Base-by-base conservation (phyloP, 2,113 vertebrate genomes). In the Hippotragus niger region DNA sequence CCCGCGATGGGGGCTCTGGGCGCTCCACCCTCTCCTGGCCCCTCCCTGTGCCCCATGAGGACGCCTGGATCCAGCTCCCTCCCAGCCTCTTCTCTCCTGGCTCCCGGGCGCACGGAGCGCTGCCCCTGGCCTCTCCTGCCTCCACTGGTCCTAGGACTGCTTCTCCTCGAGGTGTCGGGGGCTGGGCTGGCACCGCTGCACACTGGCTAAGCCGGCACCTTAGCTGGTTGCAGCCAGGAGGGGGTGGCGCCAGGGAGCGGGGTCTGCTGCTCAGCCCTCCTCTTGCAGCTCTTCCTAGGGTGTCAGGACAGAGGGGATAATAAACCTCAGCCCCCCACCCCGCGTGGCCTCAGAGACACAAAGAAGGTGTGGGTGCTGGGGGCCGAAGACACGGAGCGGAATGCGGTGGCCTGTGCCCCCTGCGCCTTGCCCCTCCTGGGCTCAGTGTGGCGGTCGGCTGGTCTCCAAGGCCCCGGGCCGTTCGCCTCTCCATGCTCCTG, bases 381-480 rank as follows among this genome's bases (percentile, higher is more conserved):
- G 45, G 19, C 50, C 0, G 6, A 8, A 3, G 33, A 13, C 50
- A 7, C 0, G 1, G 5, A 25, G 13, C 6, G 29, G 1, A 33
- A 33, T 1, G 5, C 2, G 14, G 4, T 15, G 14, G 53, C 2
- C 1, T 33, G 15, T 31, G 58, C 36, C 1, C 7, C 9, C 50
- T 19, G 12, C 5, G 3, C 27, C 3, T 8, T 57, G n/a, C n/a
- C 25, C 33, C 9, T 55, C 43, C 6, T 25, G 55, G 33, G 43
- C 17, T 14, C 29, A 14, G 10, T 2, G 7, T 71, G 23, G 7
- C 1, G 0, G 8, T 33, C 45, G 4, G 29, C 62, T 23, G 15
- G 58, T 36, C 9, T n/a, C 6, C 13, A 76, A 67, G 60, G 93
- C 45, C 36, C 31, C 2, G 8, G 47, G 31, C 8, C 0, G 25